These are phyloP conservation scores for Acridotheres tristis DNA, from an alignment of 2,797 vertebrate genomes.

Conservation along the genomic window DNA sequence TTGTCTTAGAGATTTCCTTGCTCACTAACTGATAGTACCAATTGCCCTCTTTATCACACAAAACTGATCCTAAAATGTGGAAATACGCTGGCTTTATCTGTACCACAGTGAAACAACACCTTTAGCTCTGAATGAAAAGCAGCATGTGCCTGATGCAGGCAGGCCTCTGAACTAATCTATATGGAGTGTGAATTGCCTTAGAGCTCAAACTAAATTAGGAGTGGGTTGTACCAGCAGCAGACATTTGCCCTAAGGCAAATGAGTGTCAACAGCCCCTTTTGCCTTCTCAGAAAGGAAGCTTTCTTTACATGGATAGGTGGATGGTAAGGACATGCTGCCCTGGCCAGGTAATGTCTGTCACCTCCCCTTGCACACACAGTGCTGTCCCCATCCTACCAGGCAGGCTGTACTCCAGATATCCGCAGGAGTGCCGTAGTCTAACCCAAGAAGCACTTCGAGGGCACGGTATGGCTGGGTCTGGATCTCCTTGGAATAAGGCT, in stretches of 20 bases:
- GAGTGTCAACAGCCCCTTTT: neutral
- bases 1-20: neutral
- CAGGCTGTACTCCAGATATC: slow-evolving; percentile 91
- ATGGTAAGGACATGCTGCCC: neutral
- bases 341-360: neutral
- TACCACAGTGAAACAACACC: neutral
- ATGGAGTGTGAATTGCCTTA: neutral
- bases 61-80: neutral
- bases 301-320: neutral
- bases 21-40: neutral
- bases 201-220: neutral
- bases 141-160: neutral
- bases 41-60: neutral
- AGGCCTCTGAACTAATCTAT: neutral
- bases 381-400: slow-evolving; percentile 74
- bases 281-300: neutral
- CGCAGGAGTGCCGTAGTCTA: slow-evolving; percentile 82
- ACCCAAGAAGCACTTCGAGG: slow-evolving; percentile 87
- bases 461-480: slow-evolving; percentile 89
- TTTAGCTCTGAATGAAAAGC: neutral
- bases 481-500: slow-evolving; percentile 88
- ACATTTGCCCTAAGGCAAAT: neutral
- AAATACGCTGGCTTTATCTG: neutral
- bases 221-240: neutral
- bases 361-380: accelerated